These are phyloP conservation scores for Holcopasites calliopsidis DNA, from an alignment of 1,140 invertebrate species.

Conservation along the genomic window DNA sequence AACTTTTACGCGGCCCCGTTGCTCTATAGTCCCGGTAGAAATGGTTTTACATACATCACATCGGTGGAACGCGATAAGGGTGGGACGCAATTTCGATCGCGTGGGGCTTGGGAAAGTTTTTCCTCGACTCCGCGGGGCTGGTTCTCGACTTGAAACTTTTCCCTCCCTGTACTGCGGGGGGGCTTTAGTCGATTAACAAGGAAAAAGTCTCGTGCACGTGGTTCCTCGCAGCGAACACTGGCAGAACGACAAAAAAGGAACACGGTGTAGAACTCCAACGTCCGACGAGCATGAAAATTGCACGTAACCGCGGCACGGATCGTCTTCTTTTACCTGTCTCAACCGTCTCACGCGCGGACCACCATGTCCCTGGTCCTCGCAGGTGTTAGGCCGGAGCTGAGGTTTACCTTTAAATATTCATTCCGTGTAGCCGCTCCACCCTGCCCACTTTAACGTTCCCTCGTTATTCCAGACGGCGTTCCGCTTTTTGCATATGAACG, in stretches of 20 bases:
- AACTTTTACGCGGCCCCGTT: conserved; percentile 51
- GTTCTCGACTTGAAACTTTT: conserved; percentile 40
- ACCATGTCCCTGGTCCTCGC: conserved; percentile 49
- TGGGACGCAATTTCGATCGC: background rate
- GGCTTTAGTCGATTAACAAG: conserved; percentile 49
- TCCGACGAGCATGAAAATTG: conserved; percentile 42
- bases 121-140: background rate
- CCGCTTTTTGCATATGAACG: conserved; percentile 65
- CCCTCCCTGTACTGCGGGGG: background rate
- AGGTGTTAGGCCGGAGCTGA: conserved; percentile 29
- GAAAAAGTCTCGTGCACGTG: background rate
- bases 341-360: conserved; percentile 52
- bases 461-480: conserved; percentile 66
- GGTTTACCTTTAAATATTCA: conserved; percentile 71
- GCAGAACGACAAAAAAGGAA: background rate
- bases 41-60: conserved; percentile 62
- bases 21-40: conserved; percentile 29
- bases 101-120: conserved; percentile 1
- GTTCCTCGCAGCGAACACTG: background rate
- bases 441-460: conserved; percentile 65
- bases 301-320: conserved; percentile 5
- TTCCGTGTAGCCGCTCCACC: conserved; percentile 55
- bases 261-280: background rate
- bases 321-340: conserved; percentile 30
- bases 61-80: conserved; percentile 49